These are phyloP conservation scores for Laodelphax striatellus DNA, from an alignment of 1,140 invertebrate genomes.

Conservation along the genomic window DNA sequence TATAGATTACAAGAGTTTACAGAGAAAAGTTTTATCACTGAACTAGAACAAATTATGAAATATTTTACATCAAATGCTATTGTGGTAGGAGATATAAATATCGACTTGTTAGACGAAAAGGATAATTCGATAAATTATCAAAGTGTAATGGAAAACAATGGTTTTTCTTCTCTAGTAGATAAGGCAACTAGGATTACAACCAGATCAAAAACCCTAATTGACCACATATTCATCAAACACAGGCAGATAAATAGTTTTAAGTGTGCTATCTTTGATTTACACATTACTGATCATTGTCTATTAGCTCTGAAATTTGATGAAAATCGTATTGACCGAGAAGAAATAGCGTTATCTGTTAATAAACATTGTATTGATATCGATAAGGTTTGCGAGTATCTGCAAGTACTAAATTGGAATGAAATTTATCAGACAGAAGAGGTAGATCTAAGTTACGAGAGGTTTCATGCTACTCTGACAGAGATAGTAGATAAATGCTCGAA, in stretches of 20 bases:
- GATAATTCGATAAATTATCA: not conserved
- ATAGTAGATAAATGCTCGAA: not conserved
- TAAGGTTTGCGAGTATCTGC: not conserved
- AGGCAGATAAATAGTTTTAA: no score
- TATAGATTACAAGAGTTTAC: not conserved
- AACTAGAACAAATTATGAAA: not conserved
- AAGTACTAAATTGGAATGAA: not conserved
- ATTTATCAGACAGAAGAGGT: not conserved
- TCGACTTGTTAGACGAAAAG: not conserved
- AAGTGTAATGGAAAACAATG: no score
- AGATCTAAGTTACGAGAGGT: not conserved
- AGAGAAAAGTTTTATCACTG: not conserved
- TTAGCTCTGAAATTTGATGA: no score
- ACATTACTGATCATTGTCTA: no score
- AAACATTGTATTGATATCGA: not conserved
- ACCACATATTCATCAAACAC: no score
- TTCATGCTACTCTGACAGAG: not conserved
- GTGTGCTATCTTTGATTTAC: no score
- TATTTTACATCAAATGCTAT: not conserved
- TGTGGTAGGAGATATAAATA: constrained; percentile 6
- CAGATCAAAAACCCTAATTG: no score
- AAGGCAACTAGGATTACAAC: no score
- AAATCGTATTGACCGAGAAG: no score
- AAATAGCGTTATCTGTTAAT: not conserved
- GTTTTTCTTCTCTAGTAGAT: no score